Percentiles rank a stretch among this genome's conserved stretches.
Conservation (phyloP, 2,113 vertebrate genomes). For the Condylura cristata region DNA sequence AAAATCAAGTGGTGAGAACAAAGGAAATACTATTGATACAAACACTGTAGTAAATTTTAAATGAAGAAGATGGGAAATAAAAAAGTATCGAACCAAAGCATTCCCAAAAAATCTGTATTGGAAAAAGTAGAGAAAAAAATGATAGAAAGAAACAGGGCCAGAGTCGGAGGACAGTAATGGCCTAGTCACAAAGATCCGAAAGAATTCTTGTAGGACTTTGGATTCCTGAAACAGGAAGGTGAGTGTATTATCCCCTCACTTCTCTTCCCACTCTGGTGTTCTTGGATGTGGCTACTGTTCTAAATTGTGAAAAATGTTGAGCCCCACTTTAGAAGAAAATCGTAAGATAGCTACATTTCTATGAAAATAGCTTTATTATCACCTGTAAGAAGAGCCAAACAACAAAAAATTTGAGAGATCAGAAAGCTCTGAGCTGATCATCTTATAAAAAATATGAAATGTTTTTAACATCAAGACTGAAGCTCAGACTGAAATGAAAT, state of each 20-base stretch:
- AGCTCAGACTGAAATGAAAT: not conserved
- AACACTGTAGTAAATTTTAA: not conserved
- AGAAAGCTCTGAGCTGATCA: constrained; percentile 58
- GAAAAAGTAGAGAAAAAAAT: not conserved
- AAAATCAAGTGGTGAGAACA: not conserved
- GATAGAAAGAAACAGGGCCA: not conserved
- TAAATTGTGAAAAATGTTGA: constrained; percentile 10
- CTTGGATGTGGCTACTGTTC: not conserved
- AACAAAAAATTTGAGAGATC: constrained; percentile 49
- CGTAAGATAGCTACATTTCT: constrained; percentile 42
- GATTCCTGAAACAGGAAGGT: not conserved
- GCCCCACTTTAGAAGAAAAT: constrained; percentile 51
- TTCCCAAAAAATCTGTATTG: not conserved
- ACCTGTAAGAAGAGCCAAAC: constrained; percentile 51
- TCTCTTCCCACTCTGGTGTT: not conserved
- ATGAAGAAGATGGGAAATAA: not conserved
- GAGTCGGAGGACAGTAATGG: not conserved
- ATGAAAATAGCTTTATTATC: constrained; percentile 59
- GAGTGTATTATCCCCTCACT: not conserved
- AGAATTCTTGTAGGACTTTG: not conserved
- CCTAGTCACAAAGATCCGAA: not conserved
- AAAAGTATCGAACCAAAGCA: not conserved
- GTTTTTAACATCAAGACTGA: constrained; percentile 19
- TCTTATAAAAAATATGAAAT: constrained; percentile 39
- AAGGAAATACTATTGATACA: not conserved